These are phyloP conservation scores for Intellagama lesueurii DNA, from an alignment of 2,797 vertebrate species.

Conservation along the genomic window DNA sequence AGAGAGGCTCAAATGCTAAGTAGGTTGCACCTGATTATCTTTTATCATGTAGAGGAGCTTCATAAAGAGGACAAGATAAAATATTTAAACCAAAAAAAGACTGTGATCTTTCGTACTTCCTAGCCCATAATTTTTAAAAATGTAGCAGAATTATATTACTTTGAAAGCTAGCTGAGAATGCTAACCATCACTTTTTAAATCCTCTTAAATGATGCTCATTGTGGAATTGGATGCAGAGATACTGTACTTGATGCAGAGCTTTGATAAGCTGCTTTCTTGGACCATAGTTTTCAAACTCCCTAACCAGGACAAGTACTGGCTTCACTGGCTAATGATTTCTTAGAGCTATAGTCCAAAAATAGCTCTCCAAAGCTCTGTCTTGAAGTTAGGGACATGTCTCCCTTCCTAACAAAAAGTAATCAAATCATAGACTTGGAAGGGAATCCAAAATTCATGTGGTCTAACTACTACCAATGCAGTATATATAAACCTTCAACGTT, in stretches of 20 bases:
- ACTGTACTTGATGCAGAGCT: too few relatives aligned
- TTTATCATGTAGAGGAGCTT: background rate
- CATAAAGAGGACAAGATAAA: background rate
- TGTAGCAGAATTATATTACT: background rate
- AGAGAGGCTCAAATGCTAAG: background rate
- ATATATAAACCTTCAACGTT: too few relatives aligned
- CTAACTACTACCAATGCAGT: too few relatives aligned
- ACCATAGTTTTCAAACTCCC: too few relatives aligned
- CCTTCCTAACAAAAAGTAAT: background rate
- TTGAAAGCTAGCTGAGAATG: background rate
- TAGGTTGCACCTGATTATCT: conserved; percentile 14
- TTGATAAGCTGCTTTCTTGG: too few relatives aligned
- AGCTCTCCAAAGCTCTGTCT: too few relatives aligned
- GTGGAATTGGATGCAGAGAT: too few relatives aligned
- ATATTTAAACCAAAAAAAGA: background rate
- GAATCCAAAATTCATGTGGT: background rate
- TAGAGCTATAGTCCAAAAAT: too few relatives aligned
- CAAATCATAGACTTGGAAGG: background rate
- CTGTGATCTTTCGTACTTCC: background rate
- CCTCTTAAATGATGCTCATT: too few relatives aligned
- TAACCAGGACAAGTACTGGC: too few relatives aligned
- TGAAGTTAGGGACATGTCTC: background rate
- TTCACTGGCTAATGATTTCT: too few relatives aligned
- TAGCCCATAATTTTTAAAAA: background rate
- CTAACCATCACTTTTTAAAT: background rate